Evolutionary conservation across 2,113 vertebrate genomes (phyloP).

Genomic region (Pogonocichla stellata): DNA sequence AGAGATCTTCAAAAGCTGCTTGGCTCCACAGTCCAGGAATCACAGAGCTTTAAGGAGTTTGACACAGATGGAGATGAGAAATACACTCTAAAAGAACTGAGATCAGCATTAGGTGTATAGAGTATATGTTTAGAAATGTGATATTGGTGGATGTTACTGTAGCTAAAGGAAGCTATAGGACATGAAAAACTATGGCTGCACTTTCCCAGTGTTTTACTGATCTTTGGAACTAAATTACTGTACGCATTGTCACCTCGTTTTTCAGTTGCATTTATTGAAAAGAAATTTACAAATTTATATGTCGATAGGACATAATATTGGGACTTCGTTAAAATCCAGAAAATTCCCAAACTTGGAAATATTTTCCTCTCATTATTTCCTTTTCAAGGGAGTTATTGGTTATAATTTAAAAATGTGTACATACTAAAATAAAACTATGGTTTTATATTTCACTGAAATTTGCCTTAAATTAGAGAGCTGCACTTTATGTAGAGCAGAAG

Average conservation of each 20-base stretch:
- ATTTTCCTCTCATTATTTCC: slow-evolving; percentile 52
- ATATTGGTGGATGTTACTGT: slow-evolving; percentile 24
- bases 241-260: slow-evolving; percentile 58
- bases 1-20: slow-evolving; percentile 65
- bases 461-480: slow-evolving; percentile 84
- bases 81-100: slow-evolving; percentile 75
- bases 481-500: slow-evolving; percentile 80
- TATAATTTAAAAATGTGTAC: slow-evolving; percentile 74
- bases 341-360: slow-evolving; percentile 24
- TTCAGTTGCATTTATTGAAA: slow-evolving; percentile 52
- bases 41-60: slow-evolving; percentile 62
- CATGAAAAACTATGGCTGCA: slow-evolving; percentile 10
- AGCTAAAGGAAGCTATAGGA: slow-evolving; percentile 29
- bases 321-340: slow-evolving; percentile 35
- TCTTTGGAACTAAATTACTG: slow-evolving; percentile 56
- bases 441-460: slow-evolving; percentile 81
- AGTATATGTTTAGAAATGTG: slow-evolving; percentile 17
- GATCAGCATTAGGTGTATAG: slow-evolving; percentile 71
- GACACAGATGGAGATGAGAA: slow-evolving; percentile 73
- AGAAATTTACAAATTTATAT: slow-evolving; percentile 37
- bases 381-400: slow-evolving; percentile 45
- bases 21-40: slow-evolving; percentile 40
- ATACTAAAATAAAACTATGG: slow-evolving; percentile 70
- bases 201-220: slow-evolving; percentile 47
- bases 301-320: slow-evolving; percentile 35